Base-by-base conservation (phyloP, 2,888 invertebrate species). In the Dicranocentrus wangi region DNA sequence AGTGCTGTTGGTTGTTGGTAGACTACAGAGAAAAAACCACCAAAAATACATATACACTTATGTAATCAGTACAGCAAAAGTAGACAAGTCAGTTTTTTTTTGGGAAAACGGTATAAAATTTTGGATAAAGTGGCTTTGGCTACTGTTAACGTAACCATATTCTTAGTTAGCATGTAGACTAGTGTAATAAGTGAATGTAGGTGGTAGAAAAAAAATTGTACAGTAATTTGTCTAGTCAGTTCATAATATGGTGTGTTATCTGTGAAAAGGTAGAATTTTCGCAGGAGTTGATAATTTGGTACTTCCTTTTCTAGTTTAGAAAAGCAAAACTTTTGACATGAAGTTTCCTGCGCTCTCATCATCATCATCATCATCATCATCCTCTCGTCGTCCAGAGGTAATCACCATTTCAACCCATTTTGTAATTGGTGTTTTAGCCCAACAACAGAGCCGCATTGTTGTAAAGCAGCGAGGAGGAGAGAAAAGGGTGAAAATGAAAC, bases 261-360 rank as follows among this genome's bases (percentile, higher is more conserved):
- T 75, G 60, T 71, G 66, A 79, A 82, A 81, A 81, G 82, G 77
- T 84, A 78, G 68, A 83, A 79, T 86, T 86, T 86, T 86, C 85
- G 86, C 86, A 86, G 84, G 82, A 78, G 75, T 75, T 77, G 83
- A 84, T 86, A 86, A 86, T 86, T 86, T 86, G 84, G 53, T 78
- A 85, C 82, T 86, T 86, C 86, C 86, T 85, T 77, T 84, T 81
- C 86, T 84, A 76, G 81, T 84, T 84, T 69, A 83, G 81, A 69
- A 82, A 61, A 81, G 81, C 77, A 73, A 78, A 84, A 77, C 78
- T 75, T 80, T 82, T 84, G 84, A 84, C 81, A 81, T 81, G 86
- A 83, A 81, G 85, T 83, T 86, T 86, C 86, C 86, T 85, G 86
- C 82, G 70, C 73, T 70, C 73, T 70, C 69, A 47, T 75, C 81